Conservation (phyloP, 2,113 vertebrate genomes). For the Odocoileus virginianus region DNA sequence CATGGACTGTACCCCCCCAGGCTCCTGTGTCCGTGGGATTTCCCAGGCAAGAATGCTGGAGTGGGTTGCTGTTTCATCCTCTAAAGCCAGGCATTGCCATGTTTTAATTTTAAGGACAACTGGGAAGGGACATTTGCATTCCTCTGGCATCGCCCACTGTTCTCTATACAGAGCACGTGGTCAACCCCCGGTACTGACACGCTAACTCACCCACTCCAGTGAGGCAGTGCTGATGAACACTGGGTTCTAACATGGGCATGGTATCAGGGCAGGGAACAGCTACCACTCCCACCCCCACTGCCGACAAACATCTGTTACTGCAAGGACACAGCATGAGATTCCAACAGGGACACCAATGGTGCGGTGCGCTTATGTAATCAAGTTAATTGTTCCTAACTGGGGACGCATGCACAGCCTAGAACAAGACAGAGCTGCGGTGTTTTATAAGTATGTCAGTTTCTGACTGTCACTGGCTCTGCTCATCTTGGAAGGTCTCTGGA, state of each 20-base stretch:
- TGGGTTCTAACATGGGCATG: not conserved
- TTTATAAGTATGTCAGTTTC: not conserved
- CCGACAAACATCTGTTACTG: not conserved
- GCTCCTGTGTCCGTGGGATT: not conserved
- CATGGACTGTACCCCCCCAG: not conserved
- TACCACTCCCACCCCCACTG: not conserved
- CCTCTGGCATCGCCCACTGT: not conserved
- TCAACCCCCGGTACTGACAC: not conserved
- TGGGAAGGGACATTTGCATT: not conserved
- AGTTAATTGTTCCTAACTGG: not conserved
- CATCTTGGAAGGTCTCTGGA: not conserved
- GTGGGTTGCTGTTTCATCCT: not conserved
- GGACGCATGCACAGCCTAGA: not conserved
- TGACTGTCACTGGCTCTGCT: not conserved
- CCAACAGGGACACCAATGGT: not conserved
- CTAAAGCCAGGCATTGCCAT: not conserved
- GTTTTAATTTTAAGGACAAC: not conserved
- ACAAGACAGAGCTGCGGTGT: not conserved
- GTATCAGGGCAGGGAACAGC: conserved; percentile 24
- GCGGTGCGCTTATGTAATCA: not conserved
- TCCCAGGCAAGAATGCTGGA: not conserved
- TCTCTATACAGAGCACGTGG: not conserved
- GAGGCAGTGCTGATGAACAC: not conserved
- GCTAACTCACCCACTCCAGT: not conserved
- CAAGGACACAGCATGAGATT: not conserved